These are phyloP conservation scores for Cataglyphis hispanica DNA, from an alignment of 1,140 invertebrate genomes.

Conservation along the genomic window DNA sequence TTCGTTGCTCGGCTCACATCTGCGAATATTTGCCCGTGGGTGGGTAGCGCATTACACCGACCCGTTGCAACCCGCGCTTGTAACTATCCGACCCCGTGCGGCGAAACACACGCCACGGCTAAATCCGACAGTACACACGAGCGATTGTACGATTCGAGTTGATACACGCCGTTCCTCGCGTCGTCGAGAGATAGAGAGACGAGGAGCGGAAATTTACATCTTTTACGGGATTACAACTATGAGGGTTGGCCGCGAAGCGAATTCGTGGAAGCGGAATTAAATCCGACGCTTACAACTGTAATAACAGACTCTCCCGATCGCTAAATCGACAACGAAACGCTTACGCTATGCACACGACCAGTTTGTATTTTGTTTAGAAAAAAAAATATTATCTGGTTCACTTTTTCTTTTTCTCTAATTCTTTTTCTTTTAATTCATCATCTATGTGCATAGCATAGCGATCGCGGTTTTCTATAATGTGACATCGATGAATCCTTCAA, in stretches of 20 bases:
- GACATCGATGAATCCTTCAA: not conserved
- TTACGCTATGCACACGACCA: not conserved
- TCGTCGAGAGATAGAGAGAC: not conserved
- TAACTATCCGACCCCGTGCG: not conserved
- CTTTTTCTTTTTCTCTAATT: not conserved
- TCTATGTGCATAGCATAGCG: not conserved
- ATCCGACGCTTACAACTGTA: conserved; percentile 73
- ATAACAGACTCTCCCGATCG: conserved; percentile 56
- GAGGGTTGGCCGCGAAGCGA: not conserved
- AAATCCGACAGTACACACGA: conserved; percentile 42
- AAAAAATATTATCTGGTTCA: not conserved
- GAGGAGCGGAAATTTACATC: conserved; percentile 70
- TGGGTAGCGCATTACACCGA: conserved; percentile 71
- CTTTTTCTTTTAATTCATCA: not conserved
- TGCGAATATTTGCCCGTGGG: conserved; percentile 77
- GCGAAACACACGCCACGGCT: conserved; percentile 5
- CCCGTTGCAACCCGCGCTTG: conserved; percentile 52
- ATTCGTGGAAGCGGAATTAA: conserved; percentile 69
- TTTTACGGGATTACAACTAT: conserved; percentile 74
- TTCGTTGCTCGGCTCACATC: conserved; percentile 74
- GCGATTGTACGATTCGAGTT: conserved; percentile 21
- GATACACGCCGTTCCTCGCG: not conserved
- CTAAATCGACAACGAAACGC: not conserved
- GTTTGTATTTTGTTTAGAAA: not conserved
- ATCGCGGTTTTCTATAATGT: not conserved